Percentiles rank a stretch among this genome's conserved stretches.
These are phyloP conservation scores for Tiliacea citrago DNA, from an alignment of 2,888 invertebrate genomes.

Conservation along the genomic window DNA sequence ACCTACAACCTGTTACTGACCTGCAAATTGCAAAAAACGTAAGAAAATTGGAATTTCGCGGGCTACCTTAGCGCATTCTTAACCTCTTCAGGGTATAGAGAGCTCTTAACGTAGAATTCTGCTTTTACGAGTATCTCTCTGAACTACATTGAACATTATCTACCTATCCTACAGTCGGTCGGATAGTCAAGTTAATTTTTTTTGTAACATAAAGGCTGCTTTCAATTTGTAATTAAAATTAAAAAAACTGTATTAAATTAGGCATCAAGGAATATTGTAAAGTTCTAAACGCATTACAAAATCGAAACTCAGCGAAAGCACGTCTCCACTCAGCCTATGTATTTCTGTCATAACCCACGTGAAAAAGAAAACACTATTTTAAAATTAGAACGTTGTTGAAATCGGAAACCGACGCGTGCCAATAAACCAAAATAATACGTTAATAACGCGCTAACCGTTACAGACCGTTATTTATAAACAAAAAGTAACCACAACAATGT, in stretches of 20 bases:
- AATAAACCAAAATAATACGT: constrained; percentile 73
- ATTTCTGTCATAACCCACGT: constrained; percentile 64
- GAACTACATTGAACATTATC: constrained; percentile 42
- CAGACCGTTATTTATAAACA: constrained; percentile 65
- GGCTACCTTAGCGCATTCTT: no score
- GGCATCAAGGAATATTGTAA: constrained; percentile 1
- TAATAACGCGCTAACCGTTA: constrained; percentile 62
- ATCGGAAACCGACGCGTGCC: constrained; percentile 76
- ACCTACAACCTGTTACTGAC: no score
- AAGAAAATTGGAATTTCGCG: no score
- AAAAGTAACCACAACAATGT: constrained; percentile 57
- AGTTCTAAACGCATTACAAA: constrained; percentile 31
- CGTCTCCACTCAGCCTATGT: constrained; percentile 47
- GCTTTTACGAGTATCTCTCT: constrained; percentile 41
- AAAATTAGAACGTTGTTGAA: constrained; percentile 74
- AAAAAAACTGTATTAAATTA: constrained; percentile 22
- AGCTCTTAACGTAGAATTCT: constrained; percentile 37
- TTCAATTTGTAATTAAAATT: constrained; percentile 29
- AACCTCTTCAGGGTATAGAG: constrained; percentile 27
- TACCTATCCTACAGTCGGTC: constrained; percentile 17
- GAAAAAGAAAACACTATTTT: constrained; percentile 68
- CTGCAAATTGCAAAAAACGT: no score
- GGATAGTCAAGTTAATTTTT: constrained; percentile 42
- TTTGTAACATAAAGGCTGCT: constrained; percentile 27
- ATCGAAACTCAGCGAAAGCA: constrained; percentile 45